Conservation (phyloP, 1,140 invertebrate genomes). For the Prorops nasuta region DNA sequence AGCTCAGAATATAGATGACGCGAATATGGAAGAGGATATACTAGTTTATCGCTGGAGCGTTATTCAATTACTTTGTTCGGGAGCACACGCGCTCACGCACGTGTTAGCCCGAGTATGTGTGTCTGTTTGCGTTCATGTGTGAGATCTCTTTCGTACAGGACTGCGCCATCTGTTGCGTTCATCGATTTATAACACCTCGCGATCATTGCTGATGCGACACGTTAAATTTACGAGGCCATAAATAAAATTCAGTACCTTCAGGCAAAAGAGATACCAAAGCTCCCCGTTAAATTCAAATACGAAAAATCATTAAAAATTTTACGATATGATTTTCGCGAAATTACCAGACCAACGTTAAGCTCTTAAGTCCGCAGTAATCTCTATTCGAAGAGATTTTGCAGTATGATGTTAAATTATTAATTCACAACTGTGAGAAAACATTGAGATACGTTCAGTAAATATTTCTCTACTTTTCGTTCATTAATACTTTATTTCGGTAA, state of each 20-base stretch:
- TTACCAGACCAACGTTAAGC: no score
- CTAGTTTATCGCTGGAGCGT: conserved; percentile 13
- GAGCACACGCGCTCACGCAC: not conserved
- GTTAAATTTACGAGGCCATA: conserved; percentile 16
- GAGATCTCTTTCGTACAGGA: no score
- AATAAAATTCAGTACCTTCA: conserved; percentile 21
- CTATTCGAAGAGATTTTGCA: no score
- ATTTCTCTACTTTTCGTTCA: no score
- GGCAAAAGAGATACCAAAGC: no score
- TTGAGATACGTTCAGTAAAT: no score
- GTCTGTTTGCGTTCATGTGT: not conserved
- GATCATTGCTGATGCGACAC: conserved; percentile 18
- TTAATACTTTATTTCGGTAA: no score
- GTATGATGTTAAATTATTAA: no score
- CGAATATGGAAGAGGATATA: conserved; percentile 1
- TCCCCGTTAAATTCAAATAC: not conserved
- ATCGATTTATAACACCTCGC: conserved; percentile 10
- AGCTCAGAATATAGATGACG: conserved; percentile 1
- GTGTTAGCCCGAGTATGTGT: not conserved
- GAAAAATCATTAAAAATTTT: no score
- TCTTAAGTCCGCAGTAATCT: no score
- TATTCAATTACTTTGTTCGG: conserved; percentile 16
- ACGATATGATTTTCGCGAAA: no score
- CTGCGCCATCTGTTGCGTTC: conserved; percentile 24
- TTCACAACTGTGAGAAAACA: no score